Base-by-base conservation (phyloP, 1,140 invertebrate genomes). In the Lasaia peninsularis region DNA sequence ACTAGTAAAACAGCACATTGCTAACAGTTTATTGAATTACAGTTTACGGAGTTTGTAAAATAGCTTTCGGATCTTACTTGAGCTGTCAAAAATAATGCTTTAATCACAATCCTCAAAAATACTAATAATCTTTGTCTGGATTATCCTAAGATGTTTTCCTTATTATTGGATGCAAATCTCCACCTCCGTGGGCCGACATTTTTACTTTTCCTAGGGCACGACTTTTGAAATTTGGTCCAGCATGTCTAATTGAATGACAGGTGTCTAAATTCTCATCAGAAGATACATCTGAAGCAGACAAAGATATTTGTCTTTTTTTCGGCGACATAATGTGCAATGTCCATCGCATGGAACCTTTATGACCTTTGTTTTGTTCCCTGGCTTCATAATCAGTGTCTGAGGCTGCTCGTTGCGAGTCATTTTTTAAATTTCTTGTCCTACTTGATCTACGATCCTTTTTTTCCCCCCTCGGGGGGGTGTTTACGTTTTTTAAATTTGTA, bases 401-500 rank as follows among this genome's bases (percentile, higher is more conserved):
- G 0, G 78, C 81, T 2, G 81, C 74, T 33, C 78, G 62, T 53
- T 78, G 80, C 2, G 60, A 59, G n/a, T 80, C 77, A 35, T 32
- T 76, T 63, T 86, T 86, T 20, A 71, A 56, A 65, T 59, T 75
- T 40, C 75, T 62, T 18, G 49, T 70, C 56, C 79, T 83, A 48
- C 58, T 75, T 2, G 64, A 60, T 65, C 75, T 78, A 65, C 70
- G 65, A 50, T 83, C 81, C 72, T 88, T 88, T 86, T 86, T 85
- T 67, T 84, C 83, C 85, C 85, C 83, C 81, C 83, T 85, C 67
- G 73, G 83, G 82, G 85, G 85, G 80, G 64, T 74, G 76, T 82
- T 79, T 70, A 73, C 82, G 83, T 88, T 88, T 88, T 88, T 88
- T 88, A 86, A 72, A 86, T 80, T 76, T 16, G 77, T 77, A 44